Evolutionary conservation across 2,888 invertebrate genomes (phyloP).

Genomic region (Cephonodes hylas): DNA sequence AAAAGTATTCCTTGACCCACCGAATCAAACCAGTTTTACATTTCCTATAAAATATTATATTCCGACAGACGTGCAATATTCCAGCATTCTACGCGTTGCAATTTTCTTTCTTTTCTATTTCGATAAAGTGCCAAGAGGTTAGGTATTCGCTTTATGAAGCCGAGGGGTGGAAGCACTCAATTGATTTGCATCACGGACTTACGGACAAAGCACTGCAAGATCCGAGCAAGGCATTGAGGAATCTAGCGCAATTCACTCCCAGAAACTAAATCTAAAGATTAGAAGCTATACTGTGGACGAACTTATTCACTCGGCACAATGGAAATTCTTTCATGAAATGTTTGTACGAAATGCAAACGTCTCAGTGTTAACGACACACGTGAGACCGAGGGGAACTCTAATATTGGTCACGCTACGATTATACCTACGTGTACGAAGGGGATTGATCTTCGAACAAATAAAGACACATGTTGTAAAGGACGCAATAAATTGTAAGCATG

Average conservation of each 20-base stretch:
- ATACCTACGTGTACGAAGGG: neutral
- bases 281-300: constrained; percentile 48
- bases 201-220: constrained; percentile 53
- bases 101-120: constrained; percentile 33
- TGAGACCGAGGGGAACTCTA: constrained; percentile 3
- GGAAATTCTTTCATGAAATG: constrained; percentile 42
- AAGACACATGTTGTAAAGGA: constrained; percentile 7
- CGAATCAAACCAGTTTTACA: constrained; percentile 36
- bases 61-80: constrained; percentile 35
- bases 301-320: constrained; percentile 35
- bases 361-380: neutral
- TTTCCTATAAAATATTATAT: constrained; percentile 44
- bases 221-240: constrained; percentile 34
- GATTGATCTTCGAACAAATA: neutral
- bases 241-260: constrained; percentile 58
- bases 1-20: constrained; percentile 34
- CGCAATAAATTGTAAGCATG: neutral
- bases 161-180: constrained; percentile 45
- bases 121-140: constrained; percentile 43
- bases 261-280: constrained; percentile 56
- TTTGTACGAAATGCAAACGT: constrained; percentile 1
- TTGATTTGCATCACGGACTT: constrained; percentile 66
- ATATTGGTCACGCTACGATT: constrained; percentile 13
- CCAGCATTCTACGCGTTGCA: constrained; percentile 33
- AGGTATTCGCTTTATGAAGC: constrained; percentile 57